Base-by-base conservation (phyloP, 2,113 vertebrate genomes). In the Sylvilagus bachmani region DNA sequence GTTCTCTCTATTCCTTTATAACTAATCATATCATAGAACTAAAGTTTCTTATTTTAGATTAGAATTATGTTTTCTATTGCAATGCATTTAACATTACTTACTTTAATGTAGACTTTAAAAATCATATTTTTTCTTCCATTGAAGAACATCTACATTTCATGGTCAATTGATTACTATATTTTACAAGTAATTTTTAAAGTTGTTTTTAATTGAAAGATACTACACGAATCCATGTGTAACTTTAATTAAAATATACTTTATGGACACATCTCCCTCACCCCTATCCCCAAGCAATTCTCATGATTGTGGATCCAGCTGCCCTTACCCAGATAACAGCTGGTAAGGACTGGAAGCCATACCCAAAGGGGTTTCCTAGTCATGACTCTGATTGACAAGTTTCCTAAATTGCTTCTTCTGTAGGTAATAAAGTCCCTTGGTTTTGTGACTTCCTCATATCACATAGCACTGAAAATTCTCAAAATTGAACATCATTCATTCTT, bases 401-500 rank as follows among this genome's bases (percentile, higher is more conserved):
- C 95, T 67, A 96, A 95, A 93, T 97, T 97, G 98, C 97, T 97
- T 98, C 98, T 98, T 97, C 91, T 84, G 80, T 91, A 96, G 58
- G 66, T 96, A 93, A 95, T 92, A 95, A 96, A 95, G 55, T 83
- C 29, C 49, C 75, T 90, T 92, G 89, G 62, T 29, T 96, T 97
- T 97, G 84, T 92, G 79, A 86, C 90, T 97, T 98, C 90, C 94
- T 97, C 51, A 55, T 92, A 79, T 86, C 95, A 95, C 62, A 89
- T 22, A 66, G 67, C 11, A 44, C 16, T 71, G 77, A 75, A 75
- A 91, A 88, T 64, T 93, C 81, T 96, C 53, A 74, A 77, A 95
- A 66, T n/a, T 55, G 91, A 83, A 83, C 78, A 17, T 9, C 29
- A 85, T 61, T 74, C 27, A 38, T 67, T 12, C 44, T 77, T 58